These are phyloP conservation scores for Limenitis camilla DNA, from an alignment of 2,888 invertebrate genomes.

Conservation along the genomic window DNA sequence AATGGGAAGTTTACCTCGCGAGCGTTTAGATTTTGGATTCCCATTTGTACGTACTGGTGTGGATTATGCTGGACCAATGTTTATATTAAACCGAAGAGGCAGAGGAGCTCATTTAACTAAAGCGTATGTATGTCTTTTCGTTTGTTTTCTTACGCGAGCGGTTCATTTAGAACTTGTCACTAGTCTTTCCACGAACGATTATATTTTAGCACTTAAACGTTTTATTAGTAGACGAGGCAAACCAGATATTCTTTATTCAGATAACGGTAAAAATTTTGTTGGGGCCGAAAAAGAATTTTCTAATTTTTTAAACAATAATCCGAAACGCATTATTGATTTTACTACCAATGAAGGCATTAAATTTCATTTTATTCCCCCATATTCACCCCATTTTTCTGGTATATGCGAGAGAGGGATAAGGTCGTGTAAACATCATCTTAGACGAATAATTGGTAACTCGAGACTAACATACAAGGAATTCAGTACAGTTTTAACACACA, in stretches of 20 bases:
- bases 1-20: constrained; percentile 7
- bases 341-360: background rate
- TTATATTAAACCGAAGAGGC: background rate
- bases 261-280: background rate
- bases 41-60: background rate
- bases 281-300: background rate
- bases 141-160: background rate
- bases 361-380: background rate
- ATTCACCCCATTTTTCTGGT: too few relatives aligned
- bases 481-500: constrained; percentile 13
- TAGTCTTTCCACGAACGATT: background rate
- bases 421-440: too few relatives aligned
- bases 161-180: background rate
- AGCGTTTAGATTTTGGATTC: too few relatives aligned
- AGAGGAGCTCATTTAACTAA: background rate
- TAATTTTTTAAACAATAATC: background rate
- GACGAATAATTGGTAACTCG: constrained; percentile 1
- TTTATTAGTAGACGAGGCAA: background rate
- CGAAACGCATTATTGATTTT: background rate
- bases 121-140: background rate
- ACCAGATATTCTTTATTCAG: background rate
- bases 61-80: background rate
- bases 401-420: too few relatives aligned
- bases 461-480: constrained; percentile 10
- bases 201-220: background rate